Percentiles rank a stretch among this genome's conserved stretches.
Conservation (phyloP, 2,113 vertebrate genomes). For the Heterocephalus glaber region DNA sequence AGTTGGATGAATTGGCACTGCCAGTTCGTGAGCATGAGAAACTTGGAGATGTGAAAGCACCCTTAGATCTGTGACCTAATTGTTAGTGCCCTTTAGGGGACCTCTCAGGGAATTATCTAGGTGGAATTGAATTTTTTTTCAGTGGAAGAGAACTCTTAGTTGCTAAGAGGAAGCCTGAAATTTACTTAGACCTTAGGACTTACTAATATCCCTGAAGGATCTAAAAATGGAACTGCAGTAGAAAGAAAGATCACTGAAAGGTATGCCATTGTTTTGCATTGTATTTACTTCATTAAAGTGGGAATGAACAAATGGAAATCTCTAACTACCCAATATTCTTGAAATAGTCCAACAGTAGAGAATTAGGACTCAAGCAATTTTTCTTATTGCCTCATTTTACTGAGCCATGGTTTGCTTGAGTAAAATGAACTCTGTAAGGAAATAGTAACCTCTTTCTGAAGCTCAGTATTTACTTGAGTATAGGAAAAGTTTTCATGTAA, state of each 20-base stretch:
- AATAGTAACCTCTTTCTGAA: slow-evolving; percentile 45
- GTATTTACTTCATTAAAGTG: background rate
- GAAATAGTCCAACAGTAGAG: background rate
- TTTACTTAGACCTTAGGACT: background rate
- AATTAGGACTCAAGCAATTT: background rate
- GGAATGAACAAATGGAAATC: background rate
- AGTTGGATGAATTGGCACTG: slow-evolving; percentile 53
- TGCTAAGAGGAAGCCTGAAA: slow-evolving; percentile 11
- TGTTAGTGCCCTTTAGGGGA: slow-evolving; percentile 29
- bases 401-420: slow-evolving; percentile 11
- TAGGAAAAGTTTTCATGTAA: slow-evolving; percentile 44
- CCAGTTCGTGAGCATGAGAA: slow-evolving; percentile 43
- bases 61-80: slow-evolving; percentile 56
- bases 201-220: background rate
- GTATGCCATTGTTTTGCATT: background rate
- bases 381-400: slow-evolving; percentile 38
- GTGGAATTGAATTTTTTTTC: slow-evolving; percentile 58
- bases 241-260: background rate
- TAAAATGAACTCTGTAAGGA: slow-evolving; percentile 28
- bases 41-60: slow-evolving; percentile 39
- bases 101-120: slow-evolving; percentile 4
- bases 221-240: background rate
- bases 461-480: slow-evolving; percentile 31
- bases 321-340: background rate
- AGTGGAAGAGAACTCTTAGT: background rate